phyloP scores from a whole-genome alignment of 2,797 vertebrate genomes.

The Hippocampus kuda region DNA sequence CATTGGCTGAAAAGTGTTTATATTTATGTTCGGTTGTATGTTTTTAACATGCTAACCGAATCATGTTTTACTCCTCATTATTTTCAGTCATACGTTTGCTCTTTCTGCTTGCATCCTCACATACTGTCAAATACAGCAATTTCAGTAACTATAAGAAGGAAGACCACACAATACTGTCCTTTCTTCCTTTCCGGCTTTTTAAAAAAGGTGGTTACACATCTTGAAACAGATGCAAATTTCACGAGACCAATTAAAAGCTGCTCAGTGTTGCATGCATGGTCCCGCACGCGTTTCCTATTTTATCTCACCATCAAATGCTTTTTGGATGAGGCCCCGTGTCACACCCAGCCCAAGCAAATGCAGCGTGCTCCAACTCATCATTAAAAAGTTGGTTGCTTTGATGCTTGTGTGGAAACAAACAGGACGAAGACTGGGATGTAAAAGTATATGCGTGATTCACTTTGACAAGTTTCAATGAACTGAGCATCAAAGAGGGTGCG shows the following conservation, averaged over 20 bases:
- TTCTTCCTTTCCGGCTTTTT: not conserved
- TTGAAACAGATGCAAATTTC: not conserved
- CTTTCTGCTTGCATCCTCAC: not conserved
- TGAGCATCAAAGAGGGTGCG: not conserved
- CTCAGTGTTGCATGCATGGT: not conserved
- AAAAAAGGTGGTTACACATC: not conserved
- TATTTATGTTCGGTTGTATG: not conserved
- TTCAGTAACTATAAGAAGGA: not conserved
- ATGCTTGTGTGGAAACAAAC: not conserved
- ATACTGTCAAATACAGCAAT: not conserved
- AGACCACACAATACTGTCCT: not conserved
- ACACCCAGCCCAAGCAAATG: slow-evolving; percentile 11
- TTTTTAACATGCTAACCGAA: not conserved
- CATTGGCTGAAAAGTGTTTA: not conserved
- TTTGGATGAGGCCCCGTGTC: slow-evolving; percentile 1
- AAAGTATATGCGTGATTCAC: not conserved
- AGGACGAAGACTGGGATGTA: not conserved
- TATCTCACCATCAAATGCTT: not conserved
- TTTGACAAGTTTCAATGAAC: not conserved
- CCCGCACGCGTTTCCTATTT: slow-evolving; percentile 12
- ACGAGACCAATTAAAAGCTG: not conserved
- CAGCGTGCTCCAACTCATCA: not conserved
- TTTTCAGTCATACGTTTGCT: not conserved
- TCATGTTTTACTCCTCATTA: not conserved
- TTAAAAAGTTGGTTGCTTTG: not conserved